Evolutionary conservation across 2,888 invertebrate genomes (phyloP).

Genomic region (Phortica okadai): DNA sequence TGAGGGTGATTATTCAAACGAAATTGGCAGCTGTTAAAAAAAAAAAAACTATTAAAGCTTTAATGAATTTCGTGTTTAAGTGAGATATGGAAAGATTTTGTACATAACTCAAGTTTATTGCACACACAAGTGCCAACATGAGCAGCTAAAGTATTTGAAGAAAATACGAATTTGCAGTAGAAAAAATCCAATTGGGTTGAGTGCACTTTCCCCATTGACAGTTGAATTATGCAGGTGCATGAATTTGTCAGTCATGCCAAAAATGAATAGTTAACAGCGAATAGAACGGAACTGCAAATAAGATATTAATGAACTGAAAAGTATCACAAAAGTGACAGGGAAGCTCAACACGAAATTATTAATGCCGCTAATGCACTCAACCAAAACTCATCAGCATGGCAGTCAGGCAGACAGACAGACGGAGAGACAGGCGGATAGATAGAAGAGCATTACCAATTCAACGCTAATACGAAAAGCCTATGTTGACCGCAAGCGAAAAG

Average conservation of each 20-base stretch:
- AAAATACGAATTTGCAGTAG: not conserved
- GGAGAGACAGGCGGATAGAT: not conserved
- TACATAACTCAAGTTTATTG: not conserved
- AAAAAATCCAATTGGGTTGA: not conserved
- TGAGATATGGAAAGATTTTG: too few species aligned
- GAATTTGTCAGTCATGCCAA: not conserved
- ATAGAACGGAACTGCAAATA: not conserved
- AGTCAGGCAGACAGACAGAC: not conserved
- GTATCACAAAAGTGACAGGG: not conserved
- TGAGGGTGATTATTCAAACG: too few species aligned
- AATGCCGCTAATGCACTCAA: not conserved
- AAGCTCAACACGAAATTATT: not conserved
- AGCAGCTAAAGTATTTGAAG: not conserved
- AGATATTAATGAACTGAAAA: not conserved
- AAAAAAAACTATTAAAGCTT: too few species aligned
- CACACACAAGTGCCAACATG: not conserved
- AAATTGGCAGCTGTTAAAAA: too few species aligned
- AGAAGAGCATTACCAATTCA: too few species aligned
- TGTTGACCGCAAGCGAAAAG: not conserved
- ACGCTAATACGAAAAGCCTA: not conserved
- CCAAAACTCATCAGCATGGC: not conserved
- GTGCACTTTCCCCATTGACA: not conserved
- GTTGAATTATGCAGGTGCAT: constrained; percentile 15
- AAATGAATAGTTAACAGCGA: not conserved
- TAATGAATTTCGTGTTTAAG: too few species aligned